Conservation (phyloP, 2,888 invertebrate species). For the Mayetiola destructor region DNA sequence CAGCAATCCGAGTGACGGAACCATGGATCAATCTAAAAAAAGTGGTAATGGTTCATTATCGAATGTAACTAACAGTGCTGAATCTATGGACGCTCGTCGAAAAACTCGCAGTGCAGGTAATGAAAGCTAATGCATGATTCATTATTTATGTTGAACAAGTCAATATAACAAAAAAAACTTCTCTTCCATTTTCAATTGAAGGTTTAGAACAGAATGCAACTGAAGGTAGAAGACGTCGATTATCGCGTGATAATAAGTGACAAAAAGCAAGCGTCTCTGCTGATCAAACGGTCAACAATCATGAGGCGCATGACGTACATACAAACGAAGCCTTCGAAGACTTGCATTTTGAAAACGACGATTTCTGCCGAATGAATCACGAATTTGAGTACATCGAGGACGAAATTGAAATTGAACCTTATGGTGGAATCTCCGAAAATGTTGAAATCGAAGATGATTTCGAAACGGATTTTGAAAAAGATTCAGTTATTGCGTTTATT, state of each 20-base stretch:
- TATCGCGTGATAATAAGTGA: constrained; percentile 63
- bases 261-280: constrained; percentile 40
- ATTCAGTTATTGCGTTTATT: constrained; percentile 5
- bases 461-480: neutral
- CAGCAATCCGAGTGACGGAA: neutral
- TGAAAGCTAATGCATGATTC: no score
- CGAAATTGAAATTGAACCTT: neutral
- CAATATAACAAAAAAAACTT: neutral
- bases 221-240: constrained; percentile 43
- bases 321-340: neutral
- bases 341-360: neutral
- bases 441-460: constrained; percentile 4
- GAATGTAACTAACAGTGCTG: neutral
- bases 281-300: constrained; percentile 19
- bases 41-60: constrained; percentile 24
- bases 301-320: constrained; percentile 4
- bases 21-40: neutral
- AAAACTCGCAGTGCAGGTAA: constrained; percentile 59
- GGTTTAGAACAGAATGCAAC: constrained; percentile 28
- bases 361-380: neutral
- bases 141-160: constrained; percentile 13
- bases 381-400: constrained; percentile 7
- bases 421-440: neutral
- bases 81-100: constrained; percentile 33
- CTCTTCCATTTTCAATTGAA: constrained; percentile 15